Conservation (phyloP, 2,113 vertebrate genomes). For the Prunella himalayana region DNA sequence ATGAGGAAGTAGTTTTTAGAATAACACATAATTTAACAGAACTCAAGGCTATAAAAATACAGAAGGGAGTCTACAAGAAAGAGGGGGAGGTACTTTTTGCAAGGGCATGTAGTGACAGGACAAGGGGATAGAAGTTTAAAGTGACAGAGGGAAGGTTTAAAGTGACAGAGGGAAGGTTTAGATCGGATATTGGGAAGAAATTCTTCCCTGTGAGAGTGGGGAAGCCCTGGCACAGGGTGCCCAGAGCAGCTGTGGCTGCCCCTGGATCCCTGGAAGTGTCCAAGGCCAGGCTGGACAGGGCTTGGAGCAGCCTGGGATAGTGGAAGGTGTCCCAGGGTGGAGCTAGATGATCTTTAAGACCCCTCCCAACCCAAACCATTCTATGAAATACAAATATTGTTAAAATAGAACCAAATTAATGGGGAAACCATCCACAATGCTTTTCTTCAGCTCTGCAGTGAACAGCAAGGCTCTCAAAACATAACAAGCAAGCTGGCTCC, state of each 20-base stretch:
- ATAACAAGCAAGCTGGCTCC: background rate
- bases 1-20: background rate
- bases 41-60: background rate
- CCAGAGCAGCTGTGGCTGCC: background rate
- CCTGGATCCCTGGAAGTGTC: background rate
- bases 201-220: background rate
- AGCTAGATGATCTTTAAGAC: background rate
- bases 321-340: background rate
- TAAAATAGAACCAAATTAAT: background rate
- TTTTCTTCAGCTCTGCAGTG: background rate
- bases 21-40: background rate
- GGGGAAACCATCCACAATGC: background rate
- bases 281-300: fast-evolving
- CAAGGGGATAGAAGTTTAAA: background rate
- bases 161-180: background rate
- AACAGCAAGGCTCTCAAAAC: background rate
- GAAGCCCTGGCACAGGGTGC: background rate
- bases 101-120: background rate
- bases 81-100: background rate
- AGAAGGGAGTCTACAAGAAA: background rate
- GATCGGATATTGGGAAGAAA: background rate
- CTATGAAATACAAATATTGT: background rate
- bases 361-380: background rate
- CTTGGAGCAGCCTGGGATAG: background rate
- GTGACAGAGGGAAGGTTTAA: background rate